Evolutionary conservation across 2,888 invertebrate species (phyloP).

Genomic region (Cataglyphis albicans): DNA sequence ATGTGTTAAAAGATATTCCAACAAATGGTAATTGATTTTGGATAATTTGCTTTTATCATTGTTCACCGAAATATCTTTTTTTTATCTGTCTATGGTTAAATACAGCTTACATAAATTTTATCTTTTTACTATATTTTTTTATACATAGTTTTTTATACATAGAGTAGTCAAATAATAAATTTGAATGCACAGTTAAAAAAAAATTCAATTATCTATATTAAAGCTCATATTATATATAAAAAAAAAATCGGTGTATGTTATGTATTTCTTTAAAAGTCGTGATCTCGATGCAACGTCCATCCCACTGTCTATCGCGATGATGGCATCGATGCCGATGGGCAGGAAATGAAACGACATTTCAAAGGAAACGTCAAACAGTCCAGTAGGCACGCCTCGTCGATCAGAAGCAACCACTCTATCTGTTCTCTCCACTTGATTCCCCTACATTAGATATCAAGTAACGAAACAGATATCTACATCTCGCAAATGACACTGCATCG

Average conservation of each 20-base stretch:
- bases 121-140: no score
- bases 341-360: conserved; percentile 74
- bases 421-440: conserved; percentile 48
- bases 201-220: conserved; percentile 1
- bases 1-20: neutral
- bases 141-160: neutral
- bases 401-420: conserved; percentile 57
- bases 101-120: neutral
- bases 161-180: neutral
- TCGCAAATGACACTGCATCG: conserved; percentile 8
- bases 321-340: conserved; percentile 69
- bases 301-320: conserved; percentile 67
- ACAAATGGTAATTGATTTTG: neutral
- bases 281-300: conserved; percentile 72
- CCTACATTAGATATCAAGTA: conserved; percentile 50
- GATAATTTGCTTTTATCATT: neutral
- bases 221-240: neutral
- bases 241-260: neutral
- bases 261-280: conserved; percentile 46
- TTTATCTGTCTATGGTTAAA: neutral
- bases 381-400: conserved; percentile 63
- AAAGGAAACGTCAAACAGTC: conserved; percentile 72
- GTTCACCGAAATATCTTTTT: neutral
- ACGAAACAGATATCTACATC: conserved; percentile 38
- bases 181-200: neutral